Base-by-base conservation (phyloP, 2,113 vertebrate genomes). In the Alectura lathami region DNA sequence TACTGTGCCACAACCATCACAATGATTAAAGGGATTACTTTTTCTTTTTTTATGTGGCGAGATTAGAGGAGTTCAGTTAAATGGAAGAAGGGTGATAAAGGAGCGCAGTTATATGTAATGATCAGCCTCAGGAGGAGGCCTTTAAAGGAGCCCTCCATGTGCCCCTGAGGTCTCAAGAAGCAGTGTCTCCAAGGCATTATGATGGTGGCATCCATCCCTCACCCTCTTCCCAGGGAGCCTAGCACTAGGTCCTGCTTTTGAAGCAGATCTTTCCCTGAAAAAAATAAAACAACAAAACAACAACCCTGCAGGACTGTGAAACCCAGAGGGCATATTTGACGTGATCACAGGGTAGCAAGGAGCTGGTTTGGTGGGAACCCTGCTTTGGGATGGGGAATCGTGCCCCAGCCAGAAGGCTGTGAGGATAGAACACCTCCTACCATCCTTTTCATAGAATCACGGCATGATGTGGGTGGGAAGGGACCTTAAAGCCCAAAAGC, bases 11-110 rank as follows among this genome's bases (percentile, higher is more conserved):
- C 74, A 91, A 79, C 67, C 40, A 87, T 92, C 84, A 89, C 74
- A 85, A 42, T 89, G 87, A 96, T 96, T 95, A 92, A 87, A 91
- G 84, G 62, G 81, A 68, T 54, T 79, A 45, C 62, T 67, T 53
- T 82, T 56, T 70, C 85, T 78, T n/a, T 66, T 83, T 51, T 21
- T 16, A 13, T 79, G 59, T 82, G 60, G 36, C 0, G 0, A 91
- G 81, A 93, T 94, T 76, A 84, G 67, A 91, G 48, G 69, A 89
- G 74, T 89, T 94, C 57, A 53, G 62, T 50, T 86, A 64, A 88
- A 86, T 73, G 50, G 78, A 59, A 91, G 74, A 87, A 91, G 70
- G 32, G 50, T 1, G 0, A 53, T 89, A 67, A 95, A 85, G 53
- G 36, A 92, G 36, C 0, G 1, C 17, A 75, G 34, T 47, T 74